Percentiles rank a stretch among this genome's conserved stretches.
These are phyloP conservation scores for Tarsius wallacei DNA, from an alignment of 2,797 vertebrate genomes.

Conservation along the genomic window DNA sequence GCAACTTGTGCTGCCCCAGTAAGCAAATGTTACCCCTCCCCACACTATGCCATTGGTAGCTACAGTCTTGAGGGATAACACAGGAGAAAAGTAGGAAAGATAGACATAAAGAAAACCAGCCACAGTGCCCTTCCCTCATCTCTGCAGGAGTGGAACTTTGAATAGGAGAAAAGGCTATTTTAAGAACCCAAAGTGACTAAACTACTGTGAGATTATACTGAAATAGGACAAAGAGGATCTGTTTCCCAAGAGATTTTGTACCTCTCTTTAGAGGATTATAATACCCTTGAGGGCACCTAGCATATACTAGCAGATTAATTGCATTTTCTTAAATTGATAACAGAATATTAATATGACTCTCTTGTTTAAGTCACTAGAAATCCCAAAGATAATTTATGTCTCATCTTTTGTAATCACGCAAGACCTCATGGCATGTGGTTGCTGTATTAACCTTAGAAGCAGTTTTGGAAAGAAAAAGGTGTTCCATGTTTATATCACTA, in stretches of 20 bases:
- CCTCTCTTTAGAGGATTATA: not conserved
- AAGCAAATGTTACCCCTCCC: not conserved
- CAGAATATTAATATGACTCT: not conserved
- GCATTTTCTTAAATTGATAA: not conserved
- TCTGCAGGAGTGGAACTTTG: not conserved
- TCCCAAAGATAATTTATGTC: not conserved
- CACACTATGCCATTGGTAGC: not conserved
- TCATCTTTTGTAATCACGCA: not conserved
- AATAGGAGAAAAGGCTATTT: not conserved
- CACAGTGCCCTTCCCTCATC: not conserved
- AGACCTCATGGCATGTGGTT: not conserved
- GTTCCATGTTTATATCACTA: not conserved
- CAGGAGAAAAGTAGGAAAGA: not conserved
- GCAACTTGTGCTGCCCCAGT: not conserved
- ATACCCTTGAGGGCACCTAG: not conserved
- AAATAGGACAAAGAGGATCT: slow-evolving; percentile 13
- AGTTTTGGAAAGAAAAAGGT: slow-evolving; percentile 26
- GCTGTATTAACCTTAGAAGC: slow-evolving; percentile 16
- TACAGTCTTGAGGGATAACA: not conserved
- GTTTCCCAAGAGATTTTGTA: not conserved
- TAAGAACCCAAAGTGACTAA: not conserved
- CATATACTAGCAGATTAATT: not conserved
- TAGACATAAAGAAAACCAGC: not conserved
- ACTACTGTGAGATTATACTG: slow-evolving; percentile 24
- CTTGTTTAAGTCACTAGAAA: not conserved